Conservation (phyloP, 2,797 vertebrate species). For the Synaphobranchus kaupii region DNA sequence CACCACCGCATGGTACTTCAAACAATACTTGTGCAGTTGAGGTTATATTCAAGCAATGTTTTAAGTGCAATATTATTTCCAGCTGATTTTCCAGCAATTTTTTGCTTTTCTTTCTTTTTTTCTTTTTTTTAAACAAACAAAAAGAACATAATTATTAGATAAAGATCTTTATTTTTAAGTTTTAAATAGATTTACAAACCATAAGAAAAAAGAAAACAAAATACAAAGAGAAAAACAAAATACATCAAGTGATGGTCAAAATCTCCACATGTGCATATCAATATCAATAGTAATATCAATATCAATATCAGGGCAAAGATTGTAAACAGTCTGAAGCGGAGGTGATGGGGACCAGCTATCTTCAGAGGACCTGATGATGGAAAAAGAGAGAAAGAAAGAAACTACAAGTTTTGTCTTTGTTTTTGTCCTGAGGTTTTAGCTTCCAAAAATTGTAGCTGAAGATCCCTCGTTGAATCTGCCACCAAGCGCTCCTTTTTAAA, state of each 20-base stretch:
- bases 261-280: constrained; percentile 71
- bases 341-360: not conserved
- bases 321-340: constrained; percentile 72
- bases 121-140: not conserved
- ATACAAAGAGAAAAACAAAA: constrained; percentile 55
- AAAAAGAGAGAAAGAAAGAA: not conserved
- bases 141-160: constrained; percentile 56
- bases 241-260: constrained; percentile 68
- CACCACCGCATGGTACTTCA: not conserved
- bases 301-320: constrained; percentile 58
- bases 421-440: constrained; percentile 64
- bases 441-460: constrained; percentile 51
- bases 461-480: constrained; percentile 49
- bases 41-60: not conserved
- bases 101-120: not conserved
- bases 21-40: not conserved
- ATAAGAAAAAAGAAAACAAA: constrained; percentile 66
- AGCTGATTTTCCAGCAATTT: not conserved
- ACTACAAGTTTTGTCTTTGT: constrained; percentile 24
- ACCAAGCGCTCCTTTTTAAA: constrained; percentile 40
- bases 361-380: not conserved
- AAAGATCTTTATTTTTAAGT: constrained; percentile 79
- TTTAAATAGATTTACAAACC: constrained; percentile 83
- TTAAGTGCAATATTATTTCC: not conserved
- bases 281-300: constrained; percentile 51